phyloP scores from a whole-genome alignment of 2,888 invertebrate genomes.

The Hydrotaea cyrtoneurina region DNA sequence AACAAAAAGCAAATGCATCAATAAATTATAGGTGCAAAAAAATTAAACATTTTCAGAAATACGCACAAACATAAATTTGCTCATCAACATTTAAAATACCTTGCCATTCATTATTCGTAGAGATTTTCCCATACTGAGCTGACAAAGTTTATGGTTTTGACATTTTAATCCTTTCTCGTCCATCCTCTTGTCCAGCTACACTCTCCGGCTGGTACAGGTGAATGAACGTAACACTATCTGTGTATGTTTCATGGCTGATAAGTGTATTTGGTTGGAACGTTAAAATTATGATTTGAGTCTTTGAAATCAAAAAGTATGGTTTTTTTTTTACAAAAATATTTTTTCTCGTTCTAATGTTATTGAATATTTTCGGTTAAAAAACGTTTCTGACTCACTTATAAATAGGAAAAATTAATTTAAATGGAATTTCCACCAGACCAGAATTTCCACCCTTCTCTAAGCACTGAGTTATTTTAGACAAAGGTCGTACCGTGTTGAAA shows the following conservation, averaged over 20 bases:
- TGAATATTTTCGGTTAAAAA: no score
- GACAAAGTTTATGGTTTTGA: conserved; percentile 6
- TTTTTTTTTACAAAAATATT: no score
- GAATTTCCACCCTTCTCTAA: no score
- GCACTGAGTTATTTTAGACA: no score
- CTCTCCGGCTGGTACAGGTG: not conserved
- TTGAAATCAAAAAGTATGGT: no score
- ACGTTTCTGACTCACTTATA: no score
- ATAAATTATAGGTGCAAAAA: conserved; percentile 10
- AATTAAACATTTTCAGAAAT: not conserved
- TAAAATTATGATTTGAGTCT: no score
- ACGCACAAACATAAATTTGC: not conserved
- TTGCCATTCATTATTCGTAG: not conserved
- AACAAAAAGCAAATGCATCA: not conserved
- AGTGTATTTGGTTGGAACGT: not conserved
- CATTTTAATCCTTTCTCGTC: conserved; percentile 28
- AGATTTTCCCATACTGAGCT: not conserved
- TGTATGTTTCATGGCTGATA: not conserved
- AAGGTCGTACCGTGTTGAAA: no score
- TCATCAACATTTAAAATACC: not conserved
- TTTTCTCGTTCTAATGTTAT: no score
- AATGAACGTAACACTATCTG: not conserved
- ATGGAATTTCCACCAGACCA: no score
- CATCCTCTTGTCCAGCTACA: not conserved
- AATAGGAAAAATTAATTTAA: no score